Evolutionary conservation across 2,888 invertebrate species (phyloP).

Genomic region (Rotaria macrura): DNA sequence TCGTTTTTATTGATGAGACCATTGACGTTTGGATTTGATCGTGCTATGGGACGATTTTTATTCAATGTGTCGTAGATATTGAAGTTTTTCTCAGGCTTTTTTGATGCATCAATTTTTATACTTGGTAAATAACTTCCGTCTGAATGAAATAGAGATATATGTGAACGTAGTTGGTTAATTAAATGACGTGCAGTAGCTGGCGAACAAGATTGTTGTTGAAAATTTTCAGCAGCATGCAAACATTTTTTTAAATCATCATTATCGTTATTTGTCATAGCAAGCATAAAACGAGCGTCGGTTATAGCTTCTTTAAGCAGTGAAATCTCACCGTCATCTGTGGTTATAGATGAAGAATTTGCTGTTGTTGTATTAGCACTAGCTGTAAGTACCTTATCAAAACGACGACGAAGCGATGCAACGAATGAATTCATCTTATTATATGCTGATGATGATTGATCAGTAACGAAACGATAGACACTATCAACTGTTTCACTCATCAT

Average conservation of each 20-base stretch:
- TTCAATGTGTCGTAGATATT: constrained; percentile 9
- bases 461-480: constrained; percentile 3
- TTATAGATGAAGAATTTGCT: neutral
- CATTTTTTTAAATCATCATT: neutral
- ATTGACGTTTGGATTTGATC: neutral
- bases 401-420: neutral
- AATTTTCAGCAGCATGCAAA: neutral
- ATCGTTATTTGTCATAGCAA: neutral
- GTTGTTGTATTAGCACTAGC: neutral
- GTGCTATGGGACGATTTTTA: neutral
- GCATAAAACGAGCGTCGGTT: neutral
- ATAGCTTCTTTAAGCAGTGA: neutral
- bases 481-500: constrained; percentile 7
- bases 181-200: neutral
- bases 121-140: neutral
- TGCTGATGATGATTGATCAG: constrained; percentile 13
- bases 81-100: neutral
- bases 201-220: neutral
- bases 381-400: neutral
- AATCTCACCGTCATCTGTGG: neutral
- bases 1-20: neutral
- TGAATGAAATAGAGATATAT: neutral
- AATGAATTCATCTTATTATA: neutral
- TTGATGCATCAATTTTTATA: neutral
- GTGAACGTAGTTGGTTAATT: neutral